A percentile compares a stretch with the other conserved stretches of the same genome.
Conservation (phyloP, 2,113 vertebrate species). For the Aplodontia rufa region DNA sequence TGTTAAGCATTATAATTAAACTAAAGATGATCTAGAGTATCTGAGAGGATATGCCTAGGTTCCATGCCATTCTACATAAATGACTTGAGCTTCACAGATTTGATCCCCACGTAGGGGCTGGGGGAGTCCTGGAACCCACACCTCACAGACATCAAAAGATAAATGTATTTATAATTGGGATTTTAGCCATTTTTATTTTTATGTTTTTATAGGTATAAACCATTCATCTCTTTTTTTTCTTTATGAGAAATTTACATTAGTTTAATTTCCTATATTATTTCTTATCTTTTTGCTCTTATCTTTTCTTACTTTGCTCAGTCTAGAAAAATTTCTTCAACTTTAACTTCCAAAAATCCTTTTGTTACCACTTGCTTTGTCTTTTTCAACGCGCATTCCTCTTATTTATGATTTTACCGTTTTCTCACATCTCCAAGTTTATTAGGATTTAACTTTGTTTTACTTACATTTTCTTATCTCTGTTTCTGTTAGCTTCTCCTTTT, state of each 20-base stretch:
- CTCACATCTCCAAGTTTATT: not conserved
- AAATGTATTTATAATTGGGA: not conserved
- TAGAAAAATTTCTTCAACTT: not conserved
- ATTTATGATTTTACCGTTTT: not conserved
- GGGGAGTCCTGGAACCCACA: not conserved
- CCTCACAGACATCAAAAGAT: not conserved
- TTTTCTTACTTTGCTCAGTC: not conserved
- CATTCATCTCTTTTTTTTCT: not conserved
- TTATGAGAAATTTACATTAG: not conserved
- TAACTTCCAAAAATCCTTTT: not conserved
- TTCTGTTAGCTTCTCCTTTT: not conserved
- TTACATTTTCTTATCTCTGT: not conserved
- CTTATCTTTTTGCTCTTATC: not conserved
- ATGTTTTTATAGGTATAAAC: too few relatives aligned
- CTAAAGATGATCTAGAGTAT: too few relatives aligned
- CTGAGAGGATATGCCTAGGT: too few relatives aligned
- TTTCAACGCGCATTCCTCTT: not conserved
- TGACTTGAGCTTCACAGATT: not conserved
- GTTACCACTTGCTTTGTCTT: not conserved
- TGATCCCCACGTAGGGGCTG: not conserved
- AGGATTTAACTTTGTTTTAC: not conserved
- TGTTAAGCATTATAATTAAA: too few relatives aligned
- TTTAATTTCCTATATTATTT: not conserved
- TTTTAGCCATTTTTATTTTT: too few relatives aligned
- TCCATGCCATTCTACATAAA: too few relatives aligned